Conservation (phyloP, 2,888 invertebrate genomes). For the Cephus rjabovi region DNA sequence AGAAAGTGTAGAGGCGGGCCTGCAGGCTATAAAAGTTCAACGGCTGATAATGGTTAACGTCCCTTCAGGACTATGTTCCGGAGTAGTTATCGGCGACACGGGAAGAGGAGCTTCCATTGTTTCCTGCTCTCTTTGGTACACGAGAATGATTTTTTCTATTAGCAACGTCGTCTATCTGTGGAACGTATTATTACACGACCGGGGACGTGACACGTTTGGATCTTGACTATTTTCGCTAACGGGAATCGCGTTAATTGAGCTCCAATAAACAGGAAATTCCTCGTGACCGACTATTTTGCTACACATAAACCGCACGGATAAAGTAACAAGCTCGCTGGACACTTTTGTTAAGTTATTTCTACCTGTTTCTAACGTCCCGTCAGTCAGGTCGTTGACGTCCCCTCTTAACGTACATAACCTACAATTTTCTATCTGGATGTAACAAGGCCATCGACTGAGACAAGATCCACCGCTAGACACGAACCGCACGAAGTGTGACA, state of each 20-base stretch:
- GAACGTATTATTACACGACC: not conserved
- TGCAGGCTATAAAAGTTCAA: conserved; percentile 29
- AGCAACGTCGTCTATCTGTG: not conserved
- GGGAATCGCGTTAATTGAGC: conserved; percentile 13
- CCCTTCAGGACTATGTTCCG: conserved; percentile 3
- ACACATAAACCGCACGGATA: not conserved
- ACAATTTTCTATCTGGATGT: not conserved
- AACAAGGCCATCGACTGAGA: not conserved
- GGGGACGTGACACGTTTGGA: not conserved
- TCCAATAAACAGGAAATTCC: conserved; percentile 10
- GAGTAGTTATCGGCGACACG: not conserved
- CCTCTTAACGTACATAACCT: not conserved
- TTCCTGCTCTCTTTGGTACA: not conserved
- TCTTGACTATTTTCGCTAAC: not conserved
- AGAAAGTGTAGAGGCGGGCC: conserved; percentile 17
- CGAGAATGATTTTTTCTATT: not conserved
- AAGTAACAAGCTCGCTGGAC: not conserved
- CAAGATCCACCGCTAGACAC: not conserved
- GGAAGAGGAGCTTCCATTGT: conserved; percentile 5
- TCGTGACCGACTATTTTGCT: not conserved
- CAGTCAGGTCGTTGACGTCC: not conserved
- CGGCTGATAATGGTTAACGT: conserved; percentile 25
- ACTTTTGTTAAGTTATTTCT: not conserved
- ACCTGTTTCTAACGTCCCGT: not conserved
- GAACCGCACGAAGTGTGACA: not conserved